phyloP scores from a whole-genome alignment of 2,797 vertebrate genomes.

The Cynodonichthys magdalenae region DNA sequence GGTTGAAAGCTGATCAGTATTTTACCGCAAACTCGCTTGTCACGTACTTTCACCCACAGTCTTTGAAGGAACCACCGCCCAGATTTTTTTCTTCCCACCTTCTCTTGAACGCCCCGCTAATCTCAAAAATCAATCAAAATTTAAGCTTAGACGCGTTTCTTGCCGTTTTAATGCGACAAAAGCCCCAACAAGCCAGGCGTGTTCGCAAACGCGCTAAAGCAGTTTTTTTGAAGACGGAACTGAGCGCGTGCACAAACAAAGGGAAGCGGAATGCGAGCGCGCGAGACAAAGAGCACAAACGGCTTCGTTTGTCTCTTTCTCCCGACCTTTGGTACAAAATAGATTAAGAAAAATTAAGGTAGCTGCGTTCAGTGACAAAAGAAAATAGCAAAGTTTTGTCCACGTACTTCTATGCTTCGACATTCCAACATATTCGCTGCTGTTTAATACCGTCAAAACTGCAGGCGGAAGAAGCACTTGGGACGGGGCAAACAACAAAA shows the following conservation, averaged over 20 bases:
- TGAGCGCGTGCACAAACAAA: constrained; percentile 65
- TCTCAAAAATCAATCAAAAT: background rate
- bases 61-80: constrained; percentile 79
- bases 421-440: background rate
- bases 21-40: constrained; percentile 51
- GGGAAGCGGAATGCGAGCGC: constrained; percentile 30
- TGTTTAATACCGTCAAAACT: background rate
- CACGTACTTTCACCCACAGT: constrained; percentile 46
- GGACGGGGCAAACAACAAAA: too few species aligned
- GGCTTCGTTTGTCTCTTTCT: background rate
- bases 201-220: background rate
- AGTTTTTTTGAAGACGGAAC: constrained; percentile 28
- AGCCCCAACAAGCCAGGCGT: too few species aligned
- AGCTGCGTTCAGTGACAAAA: background rate
- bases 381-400: background rate
- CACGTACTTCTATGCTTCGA: background rate
- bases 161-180: too few species aligned
- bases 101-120: background rate
- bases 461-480: background rate
- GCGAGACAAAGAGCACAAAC: constrained; percentile 32
- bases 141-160: too few species aligned
- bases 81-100: constrained; percentile 33
- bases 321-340: too few species aligned
- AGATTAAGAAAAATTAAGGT: background rate
- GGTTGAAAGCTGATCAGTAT: constrained; percentile 24